Evolutionary conservation across 2,888 invertebrate species (phyloP), one percentile per base, ranked within the genome.

Genomic region (Thymelicus lineola): DNA sequence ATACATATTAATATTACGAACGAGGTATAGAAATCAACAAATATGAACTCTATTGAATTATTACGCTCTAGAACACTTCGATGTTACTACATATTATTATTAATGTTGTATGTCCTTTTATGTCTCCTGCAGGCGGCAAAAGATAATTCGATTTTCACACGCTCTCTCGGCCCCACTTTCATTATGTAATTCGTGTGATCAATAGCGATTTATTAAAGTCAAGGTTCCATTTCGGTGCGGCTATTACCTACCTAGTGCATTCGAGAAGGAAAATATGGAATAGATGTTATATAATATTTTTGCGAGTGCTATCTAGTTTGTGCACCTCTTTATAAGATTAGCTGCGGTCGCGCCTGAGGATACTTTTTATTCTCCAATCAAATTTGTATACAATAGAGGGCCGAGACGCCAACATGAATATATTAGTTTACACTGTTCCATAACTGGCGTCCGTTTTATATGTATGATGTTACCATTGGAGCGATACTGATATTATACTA

Each of bases 201-300:
- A 7, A 17, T 17, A 9, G 48, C 17, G 7, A 50, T 50, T 50
- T 50, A 50, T 50, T 50, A 50, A 50, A 6, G 48, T 9, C 15
- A 50, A 50, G 48, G 48, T 50, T 15, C 15, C 15, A 48, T 7
- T 15, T 48, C 7, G 15, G 15, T 48, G 7, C 15, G 15, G 20
- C 20, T 28, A 28, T 28, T 28, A 28, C 7, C 9, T 0, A 42
- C 10, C 10, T 50, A 50, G 48, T 50, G 15, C 6, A 15, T 50
- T 50, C 48, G 48, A 50, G 48, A 50, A 15, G 48, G 48, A 50
- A 50, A 50, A 50, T 50, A 7, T 50, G 15, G 9, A 50, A 50
- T 50, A 7, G 7, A 17, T 48, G 2, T 48, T 7, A 15, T 48
- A n/a, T n/a, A n/a, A n/a, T n/a, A 45, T 9, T 45, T 14, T 45